A percentile compares a stretch with the other conserved stretches of the same genome.
phyloP scores from a whole-genome alignment of 2,113 vertebrate genomes.

The Cottus gobio region DNA sequence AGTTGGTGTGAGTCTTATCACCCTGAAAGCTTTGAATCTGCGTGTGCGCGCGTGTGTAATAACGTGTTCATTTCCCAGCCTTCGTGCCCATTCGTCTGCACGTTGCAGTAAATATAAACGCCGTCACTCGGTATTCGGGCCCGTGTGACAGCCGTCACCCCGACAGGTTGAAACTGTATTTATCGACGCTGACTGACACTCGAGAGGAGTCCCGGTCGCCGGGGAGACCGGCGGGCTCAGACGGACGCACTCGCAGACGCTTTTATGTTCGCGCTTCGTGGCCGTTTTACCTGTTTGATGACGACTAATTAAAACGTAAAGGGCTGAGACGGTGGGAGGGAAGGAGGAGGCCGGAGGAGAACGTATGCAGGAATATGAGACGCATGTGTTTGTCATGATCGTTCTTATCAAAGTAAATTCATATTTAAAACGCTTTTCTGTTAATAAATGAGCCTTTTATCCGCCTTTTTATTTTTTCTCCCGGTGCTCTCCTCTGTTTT shows the following conservation, averaged over 20 bases:
- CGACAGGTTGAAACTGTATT: slow-evolving; percentile 58
- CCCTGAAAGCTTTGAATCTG: not conserved
- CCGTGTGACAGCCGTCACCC: slow-evolving; percentile 54
- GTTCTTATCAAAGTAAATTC: not conserved
- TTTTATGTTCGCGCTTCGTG: slow-evolving; percentile 8
- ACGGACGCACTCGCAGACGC: slow-evolving; percentile 7
- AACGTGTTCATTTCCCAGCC: not conserved
- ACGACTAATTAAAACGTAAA: slow-evolving; percentile 31
- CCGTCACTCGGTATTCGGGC: slow-evolving; percentile 32
- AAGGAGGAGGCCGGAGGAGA: slow-evolving; percentile 17
- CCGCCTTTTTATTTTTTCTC: not conserved
- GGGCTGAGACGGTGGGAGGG: not conserved
- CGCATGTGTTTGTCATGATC: not conserved
- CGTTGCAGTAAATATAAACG: slow-evolving; percentile 19
- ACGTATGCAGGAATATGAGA: not conserved
- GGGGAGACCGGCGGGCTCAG: slow-evolving; percentile 39
- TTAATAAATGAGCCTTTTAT: slow-evolving; percentile 8
- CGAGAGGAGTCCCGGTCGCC: slow-evolving; percentile 42
- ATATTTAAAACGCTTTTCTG: slow-evolving; percentile 22
- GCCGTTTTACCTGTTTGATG: slow-evolving; percentile 24
- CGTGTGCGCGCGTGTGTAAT: not conserved
- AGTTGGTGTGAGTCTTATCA: slow-evolving; percentile 2
- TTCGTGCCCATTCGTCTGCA: slow-evolving; percentile 5
- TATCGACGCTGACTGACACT: slow-evolving; percentile 60
- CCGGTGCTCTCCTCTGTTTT: not conserved